These are phyloP conservation scores for Aporophyla nigra DNA, from an alignment of 2,888 invertebrate genomes.

Conservation along the genomic window DNA sequence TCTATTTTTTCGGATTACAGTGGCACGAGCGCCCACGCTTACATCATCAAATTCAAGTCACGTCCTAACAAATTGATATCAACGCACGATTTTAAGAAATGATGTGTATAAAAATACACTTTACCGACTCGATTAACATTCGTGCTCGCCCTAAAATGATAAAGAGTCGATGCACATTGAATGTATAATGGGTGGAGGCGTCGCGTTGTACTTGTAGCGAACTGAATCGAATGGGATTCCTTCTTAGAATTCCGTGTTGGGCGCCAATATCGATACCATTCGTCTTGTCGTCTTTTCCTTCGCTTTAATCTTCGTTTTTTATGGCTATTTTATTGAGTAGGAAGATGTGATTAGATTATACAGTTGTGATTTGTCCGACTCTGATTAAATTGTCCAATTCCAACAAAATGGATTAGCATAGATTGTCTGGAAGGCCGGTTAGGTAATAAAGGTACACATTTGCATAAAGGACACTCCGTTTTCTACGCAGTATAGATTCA, in stretches of 20 bases:
- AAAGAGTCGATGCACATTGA: conserved; percentile 73
- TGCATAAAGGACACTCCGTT: conserved; percentile 26
- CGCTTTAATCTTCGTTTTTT: conserved; percentile 55
- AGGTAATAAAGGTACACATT: conserved; percentile 42
- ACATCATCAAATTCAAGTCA: conserved; percentile 76
- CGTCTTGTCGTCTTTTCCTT: conserved; percentile 56
- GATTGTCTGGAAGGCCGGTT: conserved; percentile 31
- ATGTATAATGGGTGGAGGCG: conserved; percentile 70
- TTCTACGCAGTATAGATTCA: background rate
- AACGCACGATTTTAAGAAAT: conserved; percentile 84
- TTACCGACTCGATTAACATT: conserved; percentile 77
- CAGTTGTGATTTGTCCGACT: conserved; percentile 36
- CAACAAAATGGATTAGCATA: conserved; percentile 38
- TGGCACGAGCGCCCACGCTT: conserved; percentile 71
- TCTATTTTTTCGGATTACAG: conserved; percentile 48
- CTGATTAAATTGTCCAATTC: conserved; percentile 40
- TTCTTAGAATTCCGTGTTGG: conserved; percentile 69
- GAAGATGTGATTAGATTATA: conserved; percentile 48
- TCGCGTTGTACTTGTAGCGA: conserved; percentile 41
- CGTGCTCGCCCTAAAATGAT: conserved; percentile 77
- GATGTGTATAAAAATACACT: conserved; percentile 83
- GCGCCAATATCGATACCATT: conserved; percentile 62
- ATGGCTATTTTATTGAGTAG: conserved; percentile 47
- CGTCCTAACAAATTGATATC: conserved; percentile 84
- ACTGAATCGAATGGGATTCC: conserved; percentile 64